A percentile compares a stretch with the other conserved stretches of the same genome.
These are phyloP conservation scores for Isaurus tuberculatus DNA, from an alignment of 92 coral and sea anemone genomes.

Conservation along the genomic window DNA sequence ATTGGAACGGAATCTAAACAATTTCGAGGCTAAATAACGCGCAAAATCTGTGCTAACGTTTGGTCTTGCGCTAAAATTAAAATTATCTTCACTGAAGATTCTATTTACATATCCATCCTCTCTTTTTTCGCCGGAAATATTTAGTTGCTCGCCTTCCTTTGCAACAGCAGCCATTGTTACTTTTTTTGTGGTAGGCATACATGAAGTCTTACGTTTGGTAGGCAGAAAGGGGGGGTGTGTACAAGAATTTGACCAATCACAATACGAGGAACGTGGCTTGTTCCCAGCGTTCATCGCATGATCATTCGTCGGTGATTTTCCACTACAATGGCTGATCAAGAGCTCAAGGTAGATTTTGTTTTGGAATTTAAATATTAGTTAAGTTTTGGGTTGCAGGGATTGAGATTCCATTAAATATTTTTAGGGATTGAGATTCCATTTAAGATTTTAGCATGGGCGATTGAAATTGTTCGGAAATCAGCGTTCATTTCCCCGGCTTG, in stretches of 20 bases:
- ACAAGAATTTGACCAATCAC: conserved; percentile 27
- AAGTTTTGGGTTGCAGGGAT: too few relatives aligned
- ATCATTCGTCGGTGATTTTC: background rate
- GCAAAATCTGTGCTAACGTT: background rate
- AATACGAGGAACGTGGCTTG: conserved; percentile 19
- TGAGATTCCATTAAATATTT: too few relatives aligned
- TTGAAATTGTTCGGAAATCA: too few relatives aligned
- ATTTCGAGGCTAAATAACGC: background rate
- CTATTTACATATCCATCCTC: too few relatives aligned
- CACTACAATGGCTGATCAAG: conserved; percentile 22
- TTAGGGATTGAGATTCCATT: too few relatives aligned
- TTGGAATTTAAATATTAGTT: background rate
- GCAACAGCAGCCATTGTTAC: too few relatives aligned
- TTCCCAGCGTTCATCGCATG: conserved; percentile 13
- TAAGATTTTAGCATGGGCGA: too few relatives aligned
- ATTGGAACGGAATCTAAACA: background rate
- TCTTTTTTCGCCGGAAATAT: too few relatives aligned
- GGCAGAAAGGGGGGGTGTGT: conserved; percentile 18
- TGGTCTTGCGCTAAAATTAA: background rate
- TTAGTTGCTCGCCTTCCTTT: too few relatives aligned
- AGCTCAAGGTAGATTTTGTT: conserved; percentile 2
- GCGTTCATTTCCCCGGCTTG: too few relatives aligned
- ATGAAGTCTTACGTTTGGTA: conserved; percentile 1
- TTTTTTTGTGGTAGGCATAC: background rate
- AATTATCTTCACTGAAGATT: background rate